Conservation (phyloP, 2,888 invertebrate species). For the Arge pagana region DNA sequence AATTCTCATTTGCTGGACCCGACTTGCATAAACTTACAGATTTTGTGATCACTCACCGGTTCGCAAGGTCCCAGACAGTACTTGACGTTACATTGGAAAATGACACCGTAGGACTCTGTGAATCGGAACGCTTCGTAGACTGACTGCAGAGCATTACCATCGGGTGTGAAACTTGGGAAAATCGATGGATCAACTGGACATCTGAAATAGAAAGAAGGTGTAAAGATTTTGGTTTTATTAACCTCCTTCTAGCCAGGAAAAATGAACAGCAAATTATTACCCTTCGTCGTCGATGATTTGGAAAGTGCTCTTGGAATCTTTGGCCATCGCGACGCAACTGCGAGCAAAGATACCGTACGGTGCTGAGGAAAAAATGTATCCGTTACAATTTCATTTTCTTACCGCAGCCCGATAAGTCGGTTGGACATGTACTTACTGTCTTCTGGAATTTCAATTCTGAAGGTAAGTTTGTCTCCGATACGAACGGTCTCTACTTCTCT, state of each 20-base stretch:
- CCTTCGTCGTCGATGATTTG: constrained; percentile 95
- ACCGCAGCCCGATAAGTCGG: no score
- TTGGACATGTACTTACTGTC: constrained; percentile 73
- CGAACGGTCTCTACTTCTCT: constrained; percentile 93
- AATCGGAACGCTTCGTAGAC: constrained; percentile 94
- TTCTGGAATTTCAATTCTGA: constrained; percentile 95
- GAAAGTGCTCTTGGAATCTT: constrained; percentile 94
- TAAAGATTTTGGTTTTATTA: not conserved
- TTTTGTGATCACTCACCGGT: constrained; percentile 67
- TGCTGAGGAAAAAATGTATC: constrained; percentile 64
- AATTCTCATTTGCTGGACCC: constrained; percentile 2
- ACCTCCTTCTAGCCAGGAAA: not conserved
- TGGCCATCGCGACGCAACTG: constrained; percentile 96
- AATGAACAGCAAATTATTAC: constrained; percentile 56
- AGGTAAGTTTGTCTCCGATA: constrained; percentile 91
- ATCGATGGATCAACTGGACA: constrained; percentile 93
- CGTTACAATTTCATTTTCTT: constrained; percentile 5
- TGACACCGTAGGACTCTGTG: constrained; percentile 94
- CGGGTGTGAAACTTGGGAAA: constrained; percentile 90
- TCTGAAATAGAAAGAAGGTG: constrained; percentile 52
- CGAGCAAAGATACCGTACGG: constrained; percentile 95
- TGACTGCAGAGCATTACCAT: constrained; percentile 88
- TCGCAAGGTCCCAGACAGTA: constrained; percentile 95
- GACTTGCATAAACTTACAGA: not conserved
- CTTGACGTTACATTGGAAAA: constrained; percentile 96